A percentile compares a stretch with the other conserved stretches of the same genome.
These are phyloP conservation scores for Amblyopsis hoosieri DNA, from an alignment of 2,797 vertebrate species.

Conservation along the genomic window DNA sequence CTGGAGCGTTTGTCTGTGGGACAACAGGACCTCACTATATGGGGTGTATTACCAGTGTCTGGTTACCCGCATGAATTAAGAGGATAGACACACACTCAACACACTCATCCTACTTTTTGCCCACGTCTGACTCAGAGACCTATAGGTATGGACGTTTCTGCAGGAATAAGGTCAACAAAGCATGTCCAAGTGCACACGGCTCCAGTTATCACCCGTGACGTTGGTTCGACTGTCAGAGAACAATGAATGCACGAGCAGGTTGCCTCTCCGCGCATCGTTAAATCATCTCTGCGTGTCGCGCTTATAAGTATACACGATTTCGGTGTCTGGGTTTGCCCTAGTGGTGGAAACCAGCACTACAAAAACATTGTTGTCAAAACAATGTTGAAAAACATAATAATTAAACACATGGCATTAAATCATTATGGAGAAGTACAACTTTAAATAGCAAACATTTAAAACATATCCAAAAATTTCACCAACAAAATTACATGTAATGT, in stretches of 20 bases:
- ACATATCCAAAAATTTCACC: too few relatives aligned
- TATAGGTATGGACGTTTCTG: conserved; percentile 24
- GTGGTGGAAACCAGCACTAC: too few relatives aligned
- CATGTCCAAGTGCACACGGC: conserved; percentile 3
- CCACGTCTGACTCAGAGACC: conserved; percentile 38
- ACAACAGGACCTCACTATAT: conserved; percentile 71
- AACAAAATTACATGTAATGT: too few relatives aligned
- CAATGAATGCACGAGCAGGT: neutral
- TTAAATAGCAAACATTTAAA: too few relatives aligned
- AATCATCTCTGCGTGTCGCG: too few relatives aligned
- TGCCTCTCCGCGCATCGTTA: too few relatives aligned
- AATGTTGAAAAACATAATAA: too few relatives aligned
- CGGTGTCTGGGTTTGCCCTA: too few relatives aligned
- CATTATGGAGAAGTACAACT: too few relatives aligned
- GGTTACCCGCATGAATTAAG: conserved; percentile 61
- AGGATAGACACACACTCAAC: conserved; percentile 63
- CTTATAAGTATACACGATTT: too few relatives aligned
- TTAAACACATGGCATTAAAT: too few relatives aligned
- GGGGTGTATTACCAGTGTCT: conserved; percentile 71
- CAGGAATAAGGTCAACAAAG: conserved; percentile 24
- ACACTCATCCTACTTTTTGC: conserved; percentile 54
- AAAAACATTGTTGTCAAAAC: too few relatives aligned
- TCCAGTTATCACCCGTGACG: neutral
- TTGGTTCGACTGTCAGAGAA: conserved; percentile 7
- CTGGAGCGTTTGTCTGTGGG: conserved; percentile 60